Conservation (phyloP, 2,113 vertebrate genomes). For the Crotalus helleri region DNA sequence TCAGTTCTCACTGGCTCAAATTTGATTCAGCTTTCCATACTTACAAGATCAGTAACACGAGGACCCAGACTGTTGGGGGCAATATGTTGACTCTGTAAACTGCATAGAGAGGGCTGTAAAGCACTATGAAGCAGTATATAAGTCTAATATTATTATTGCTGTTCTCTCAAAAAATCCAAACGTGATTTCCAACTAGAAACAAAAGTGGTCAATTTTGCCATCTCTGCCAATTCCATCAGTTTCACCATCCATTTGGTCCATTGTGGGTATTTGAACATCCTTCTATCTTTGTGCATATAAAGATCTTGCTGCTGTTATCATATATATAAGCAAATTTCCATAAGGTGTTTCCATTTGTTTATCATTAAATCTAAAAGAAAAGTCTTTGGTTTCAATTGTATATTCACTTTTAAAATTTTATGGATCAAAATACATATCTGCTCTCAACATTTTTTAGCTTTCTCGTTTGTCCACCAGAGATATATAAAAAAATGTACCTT, state of each 20-base stretch:
- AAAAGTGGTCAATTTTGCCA: neutral
- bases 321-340: neutral
- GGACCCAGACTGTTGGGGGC: neutral
- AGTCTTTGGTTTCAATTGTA: neutral
- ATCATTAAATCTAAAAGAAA: neutral
- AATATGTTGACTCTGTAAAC: neutral
- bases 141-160: neutral
- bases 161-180: neutral
- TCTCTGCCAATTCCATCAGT: neutral
- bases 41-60: neutral
- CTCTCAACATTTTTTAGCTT: neutral
- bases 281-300: neutral
- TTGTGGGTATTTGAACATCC: neutral
- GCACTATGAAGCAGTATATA: neutral
- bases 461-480: neutral
- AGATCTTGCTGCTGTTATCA: neutral
- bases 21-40: no score
- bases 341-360: neutral
- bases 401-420: neutral
- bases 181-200: neutral
- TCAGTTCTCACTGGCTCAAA: neutral
- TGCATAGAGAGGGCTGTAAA: neutral
- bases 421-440: neutral
- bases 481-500: neutral
- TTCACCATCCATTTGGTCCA: neutral